Evolutionary conservation across 2,797 vertebrate species (phyloP), one percentile per base, ranked within the genome.

Genomic region (Anas capensis): DNA sequence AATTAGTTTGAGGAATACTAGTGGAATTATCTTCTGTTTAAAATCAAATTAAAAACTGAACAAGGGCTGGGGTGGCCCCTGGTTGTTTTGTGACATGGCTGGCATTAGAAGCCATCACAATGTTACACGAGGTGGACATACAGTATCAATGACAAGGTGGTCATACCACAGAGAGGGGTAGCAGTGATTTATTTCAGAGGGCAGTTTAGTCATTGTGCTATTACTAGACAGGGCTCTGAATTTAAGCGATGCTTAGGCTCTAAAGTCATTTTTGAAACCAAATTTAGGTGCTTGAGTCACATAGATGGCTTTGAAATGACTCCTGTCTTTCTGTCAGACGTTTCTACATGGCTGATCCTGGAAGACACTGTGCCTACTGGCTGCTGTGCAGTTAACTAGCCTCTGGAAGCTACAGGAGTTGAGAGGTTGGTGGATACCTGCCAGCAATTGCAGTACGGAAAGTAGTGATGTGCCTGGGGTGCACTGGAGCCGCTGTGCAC

Each of bases 141-240:
- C 31, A 85, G 57, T 46, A 51, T 88, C 82, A 86, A 82, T 92
- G 84, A 61, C 81, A 75, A 90, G 77, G 38, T 64, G 51, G 69
- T 57, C 77, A 57, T 82, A 75, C 83, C 73, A 42, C 38, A 64
- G 87, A 84, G 68, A 48, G 40, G 62, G 38, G 46, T 90, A 91
- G 66, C 87, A 79, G 56, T 84, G 80, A 90, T 93, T 94, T 86
- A 90, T 95, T 92, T 86, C 80, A 83, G 79, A 86, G 69, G 46
- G n/a, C 76, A 71, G 36, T 94, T 88, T 89, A 94, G 84, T 96
- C 77, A 85, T 58, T 93, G 83, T 82, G 29, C 80, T 95, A 82
- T 94, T 95, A 51, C 78, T 92, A 86, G 91, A 54, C 62, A 58
- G 87, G 72, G 21, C 64, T 92, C 92, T 88, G 77, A 93, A 94